A percentile compares a stretch with the other conserved stretches of the same genome.
Conservation (phyloP, 2,888 invertebrate species). For the Poecilus cupreus region DNA sequence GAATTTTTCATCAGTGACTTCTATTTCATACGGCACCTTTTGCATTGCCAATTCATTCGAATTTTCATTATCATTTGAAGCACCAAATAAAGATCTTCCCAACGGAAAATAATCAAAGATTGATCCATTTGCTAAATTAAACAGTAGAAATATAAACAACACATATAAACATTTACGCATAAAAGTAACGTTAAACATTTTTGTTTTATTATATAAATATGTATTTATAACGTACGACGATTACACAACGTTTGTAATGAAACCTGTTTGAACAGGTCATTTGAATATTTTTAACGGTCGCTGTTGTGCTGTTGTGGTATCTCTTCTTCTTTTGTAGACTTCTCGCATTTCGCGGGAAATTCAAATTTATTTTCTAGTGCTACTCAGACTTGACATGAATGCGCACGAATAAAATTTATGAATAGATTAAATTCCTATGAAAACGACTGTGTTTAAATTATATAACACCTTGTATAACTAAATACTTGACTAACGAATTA, state of each 20-base stretch:
- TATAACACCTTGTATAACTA: too few species aligned
- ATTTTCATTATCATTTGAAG: slow-evolving; percentile 60
- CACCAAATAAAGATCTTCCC: slow-evolving; percentile 51
- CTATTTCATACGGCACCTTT: slow-evolving; percentile 75
- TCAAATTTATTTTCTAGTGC: too few species aligned
- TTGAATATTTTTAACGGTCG: slow-evolving; percentile 31
- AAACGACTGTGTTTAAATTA: too few species aligned
- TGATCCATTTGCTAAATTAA: slow-evolving; percentile 42
- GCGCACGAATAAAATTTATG: too few species aligned
- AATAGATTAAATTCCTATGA: too few species aligned
- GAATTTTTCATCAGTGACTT: slow-evolving; percentile 77
- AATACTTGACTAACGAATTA: too few species aligned
- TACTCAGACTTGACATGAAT: too few species aligned
- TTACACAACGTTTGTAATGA: slow-evolving; percentile 38
- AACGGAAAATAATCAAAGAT: slow-evolving; percentile 54
- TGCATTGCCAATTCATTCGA: slow-evolving; percentile 65
- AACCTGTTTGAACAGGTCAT: slow-evolving; percentile 38
- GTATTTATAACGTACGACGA: slow-evolving; percentile 5
- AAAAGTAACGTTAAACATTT: slow-evolving; percentile 14
- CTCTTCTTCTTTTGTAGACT: background rate
- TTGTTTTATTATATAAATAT: background rate
- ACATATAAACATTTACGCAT: slow-evolving; percentile 21
- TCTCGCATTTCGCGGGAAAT: background rate
- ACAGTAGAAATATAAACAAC: background rate
- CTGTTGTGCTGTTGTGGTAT: too few species aligned